phyloP scores from a whole-genome alignment of 2,888 invertebrate genomes.

The Stenotaenia linearis region DNA sequence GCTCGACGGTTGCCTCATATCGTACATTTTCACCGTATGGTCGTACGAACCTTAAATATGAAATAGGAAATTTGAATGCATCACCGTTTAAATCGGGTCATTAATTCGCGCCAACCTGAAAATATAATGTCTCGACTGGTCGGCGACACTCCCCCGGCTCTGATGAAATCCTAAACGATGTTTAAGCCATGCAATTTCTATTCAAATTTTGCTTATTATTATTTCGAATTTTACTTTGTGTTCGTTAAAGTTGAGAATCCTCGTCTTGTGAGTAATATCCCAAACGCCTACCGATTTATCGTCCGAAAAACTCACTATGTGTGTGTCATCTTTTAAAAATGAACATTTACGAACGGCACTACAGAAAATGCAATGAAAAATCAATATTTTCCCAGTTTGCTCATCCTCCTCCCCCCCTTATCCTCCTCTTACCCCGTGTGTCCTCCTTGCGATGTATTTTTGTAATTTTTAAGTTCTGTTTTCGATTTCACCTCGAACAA shows the following conservation, averaged over 20 bases:
- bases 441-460: conserved; percentile 52
- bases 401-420: no score
- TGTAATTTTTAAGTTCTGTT: conserved; percentile 74
- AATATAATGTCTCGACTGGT: conserved; percentile 67
- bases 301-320: conserved; percentile 82
- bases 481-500: conserved; percentile 82
- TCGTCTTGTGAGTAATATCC: conserved; percentile 81
- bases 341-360: conserved; percentile 70
- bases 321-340: conserved; percentile 71
- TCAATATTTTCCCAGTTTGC: no score
- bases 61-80: no score
- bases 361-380: conserved; percentile 31
- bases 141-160: conserved; percentile 71
- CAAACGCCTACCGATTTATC: conserved; percentile 81
- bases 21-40: conserved; percentile 78
- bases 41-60: no score
- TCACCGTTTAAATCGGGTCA: no score
- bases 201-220: no score
- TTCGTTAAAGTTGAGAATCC: conserved; percentile 54
- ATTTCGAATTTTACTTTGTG: conserved; percentile 46
- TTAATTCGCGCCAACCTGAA: no score
- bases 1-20: conserved; percentile 64
- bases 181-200: no score
- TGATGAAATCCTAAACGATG: conserved; percentile 48
- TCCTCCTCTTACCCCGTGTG: conserved; percentile 55